phyloP scores from a whole-genome alignment of 2,113 vertebrate genomes.

The Heterotilapia buettikoferi region DNA sequence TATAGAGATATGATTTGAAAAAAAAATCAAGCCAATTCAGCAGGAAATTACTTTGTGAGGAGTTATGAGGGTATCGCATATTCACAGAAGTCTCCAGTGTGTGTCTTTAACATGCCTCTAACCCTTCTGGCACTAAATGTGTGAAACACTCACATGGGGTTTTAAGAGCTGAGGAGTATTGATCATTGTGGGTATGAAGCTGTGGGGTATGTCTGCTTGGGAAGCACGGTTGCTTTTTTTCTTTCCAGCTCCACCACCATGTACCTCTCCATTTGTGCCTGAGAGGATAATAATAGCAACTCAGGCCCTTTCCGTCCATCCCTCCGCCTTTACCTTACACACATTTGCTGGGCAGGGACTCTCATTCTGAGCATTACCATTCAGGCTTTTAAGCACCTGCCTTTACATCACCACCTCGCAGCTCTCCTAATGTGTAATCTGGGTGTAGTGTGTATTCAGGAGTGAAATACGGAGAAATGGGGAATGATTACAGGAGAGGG shows the following conservation, averaged over 20 bases:
- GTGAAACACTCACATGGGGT: slow-evolving; percentile 47
- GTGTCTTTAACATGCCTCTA: background rate
- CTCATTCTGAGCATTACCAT: slow-evolving; percentile 38
- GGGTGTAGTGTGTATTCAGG: background rate
- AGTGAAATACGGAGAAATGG: slow-evolving; percentile 10
- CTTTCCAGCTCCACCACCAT: background rate
- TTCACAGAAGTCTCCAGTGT: slow-evolving; percentile 10
- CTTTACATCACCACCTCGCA: background rate
- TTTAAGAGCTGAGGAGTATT: slow-evolving; percentile 41
- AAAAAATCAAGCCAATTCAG: background rate
- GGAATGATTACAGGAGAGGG: slow-evolving; percentile 3
- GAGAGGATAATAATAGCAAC: slow-evolving; percentile 55
- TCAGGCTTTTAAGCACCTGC: slow-evolving; percentile 22
- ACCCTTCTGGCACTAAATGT: slow-evolving; percentile 38
- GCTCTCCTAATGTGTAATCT: background rate
- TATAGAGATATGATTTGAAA: background rate
- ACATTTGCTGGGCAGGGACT: background rate
- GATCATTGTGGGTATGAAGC: slow-evolving; percentile 43
- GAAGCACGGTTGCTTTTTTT: background rate
- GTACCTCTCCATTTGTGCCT: slow-evolving; percentile 29
- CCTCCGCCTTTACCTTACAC: background rate
- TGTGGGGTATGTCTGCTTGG: slow-evolving; percentile 32
- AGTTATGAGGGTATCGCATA: background rate
- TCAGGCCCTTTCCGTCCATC: background rate
- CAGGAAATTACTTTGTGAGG: slow-evolving; percentile 25